Evolutionary conservation across 2,888 invertebrate species (phyloP), one percentile per base, ranked within the genome.

Genomic region (Lycophotia porphyrea): DNA sequence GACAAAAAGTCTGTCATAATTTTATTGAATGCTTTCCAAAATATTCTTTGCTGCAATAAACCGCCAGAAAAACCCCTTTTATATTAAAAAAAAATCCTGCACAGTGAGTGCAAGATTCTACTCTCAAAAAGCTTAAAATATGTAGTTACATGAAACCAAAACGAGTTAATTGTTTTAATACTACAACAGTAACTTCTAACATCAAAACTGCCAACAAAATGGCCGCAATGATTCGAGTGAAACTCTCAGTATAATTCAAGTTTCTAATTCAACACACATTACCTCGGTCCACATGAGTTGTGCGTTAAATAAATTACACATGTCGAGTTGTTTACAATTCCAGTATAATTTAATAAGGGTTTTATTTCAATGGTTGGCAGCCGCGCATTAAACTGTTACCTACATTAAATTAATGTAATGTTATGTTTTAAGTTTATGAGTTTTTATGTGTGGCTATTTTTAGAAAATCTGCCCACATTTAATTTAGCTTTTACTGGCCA

Each of bases 351-450:
- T 84, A 87, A 87, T 88, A 78, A 84, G 78, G 84, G 83, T 88
- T 88, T 89, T 89, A 87, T 85, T 88, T 84, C 81, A 86, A 88
- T 88, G 87, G 87, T 84, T 83, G 79, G 82, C 80, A 76, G 63
- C 27, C 66, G 49, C 69, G 63, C 84, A 82, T 82, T 82, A 76
- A 82, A 76, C 73, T 84, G 75, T 65, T 39, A 60, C 72, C 72
- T 60, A 81, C 76, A 66, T 76, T 74, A 55, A 68, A 60, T 71
- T 82, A 76, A 66, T 60, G 66, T 60, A 60, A 68, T 73, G 68
- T 71, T 49, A 27, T 65, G 61, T 72, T 75, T 76, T 63, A 36
- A 36, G 49, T 84, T 76, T 69, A 70, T 60, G 72, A 34, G 64
- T 39, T 52, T 70, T 55, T 49, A 58, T 74, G 24, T 24, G 27